Evolutionary conservation across 2,113 vertebrate species (phyloP).

Genomic region (Poeciliopsis retropinna): DNA sequence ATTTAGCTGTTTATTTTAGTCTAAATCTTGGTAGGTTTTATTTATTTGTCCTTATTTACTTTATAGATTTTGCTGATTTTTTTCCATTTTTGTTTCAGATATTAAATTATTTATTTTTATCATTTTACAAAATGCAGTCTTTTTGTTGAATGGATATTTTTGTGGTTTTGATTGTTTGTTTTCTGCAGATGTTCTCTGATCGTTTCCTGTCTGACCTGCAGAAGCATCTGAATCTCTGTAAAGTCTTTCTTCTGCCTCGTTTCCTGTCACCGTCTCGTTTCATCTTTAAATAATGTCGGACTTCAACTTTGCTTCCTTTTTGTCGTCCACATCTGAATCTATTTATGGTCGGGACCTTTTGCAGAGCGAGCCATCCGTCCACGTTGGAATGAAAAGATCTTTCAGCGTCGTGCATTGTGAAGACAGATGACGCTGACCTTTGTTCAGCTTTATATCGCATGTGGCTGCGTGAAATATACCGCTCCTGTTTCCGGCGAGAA

Average conservation of each 20-base stretch:
- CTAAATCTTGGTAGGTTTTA: too few species aligned
- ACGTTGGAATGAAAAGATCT: conserved; percentile 60
- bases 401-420: conserved; percentile 37
- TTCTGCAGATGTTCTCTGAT: too few species aligned
- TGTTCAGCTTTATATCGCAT: conserved; percentile 48
- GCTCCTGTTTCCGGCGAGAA: conserved; percentile 32
- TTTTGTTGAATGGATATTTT: too few species aligned
- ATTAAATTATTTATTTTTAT: too few species aligned
- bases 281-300: conserved; percentile 1
- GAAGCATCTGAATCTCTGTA: background rate
- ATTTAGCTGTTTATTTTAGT: too few species aligned
- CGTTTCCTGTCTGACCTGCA: too few species aligned
- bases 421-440: conserved; percentile 63
- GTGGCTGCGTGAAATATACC: conserved; percentile 37
- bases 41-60: too few species aligned
- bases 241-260: background rate
- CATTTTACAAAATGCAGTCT: too few species aligned
- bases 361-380: conserved; percentile 37
- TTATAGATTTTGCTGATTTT: too few species aligned
- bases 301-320: background rate
- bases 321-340: conserved; percentile 22
- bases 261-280: background rate
- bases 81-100: too few species aligned
- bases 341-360: conserved; percentile 61
- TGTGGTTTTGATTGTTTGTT: too few species aligned